Percentiles rank a stretch among this genome's conserved stretches.
phyloP scores from a whole-genome alignment of 2,113 vertebrate genomes.

The Callospermophilus lateralis region DNA sequence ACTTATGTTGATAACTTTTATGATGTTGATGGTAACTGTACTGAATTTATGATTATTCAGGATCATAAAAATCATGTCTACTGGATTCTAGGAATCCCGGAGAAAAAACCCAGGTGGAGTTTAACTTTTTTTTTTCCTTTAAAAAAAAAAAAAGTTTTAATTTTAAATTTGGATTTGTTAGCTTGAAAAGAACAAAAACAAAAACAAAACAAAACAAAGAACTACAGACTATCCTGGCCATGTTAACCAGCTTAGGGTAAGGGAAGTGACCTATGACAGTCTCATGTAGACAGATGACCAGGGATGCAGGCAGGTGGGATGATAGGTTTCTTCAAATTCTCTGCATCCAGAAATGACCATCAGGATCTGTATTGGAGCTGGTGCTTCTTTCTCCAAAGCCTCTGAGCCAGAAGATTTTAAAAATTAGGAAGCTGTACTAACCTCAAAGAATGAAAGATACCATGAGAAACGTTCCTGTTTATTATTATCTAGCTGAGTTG shows the following conservation, averaged over 20 bases:
- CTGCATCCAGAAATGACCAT: background rate
- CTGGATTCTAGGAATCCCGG: background rate
- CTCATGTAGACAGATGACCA: background rate
- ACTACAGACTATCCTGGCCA: background rate
- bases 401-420: background rate
- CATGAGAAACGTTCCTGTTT: background rate
- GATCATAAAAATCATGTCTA: background rate
- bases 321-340: background rate
- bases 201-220: background rate
- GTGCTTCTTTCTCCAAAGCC: background rate
- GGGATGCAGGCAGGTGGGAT: background rate
- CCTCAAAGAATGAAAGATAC: background rate
- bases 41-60: conserved; percentile 30
- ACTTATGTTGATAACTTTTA: conserved; percentile 60
- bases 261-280: background rate
- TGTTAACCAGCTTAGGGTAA: background rate
- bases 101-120: background rate
- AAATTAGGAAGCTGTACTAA: background rate
- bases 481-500: background rate
- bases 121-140: background rate
- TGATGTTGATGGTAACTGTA: background rate
- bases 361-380: accelerated
- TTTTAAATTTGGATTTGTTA: conserved; percentile 33
- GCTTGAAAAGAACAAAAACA: background rate
- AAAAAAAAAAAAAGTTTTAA: background rate